Evolutionary conservation across 64 coral and sea anemone genomes (phyloP), one percentile per base, ranked within the genome.

Genomic region (Montipora capricornis): DNA sequence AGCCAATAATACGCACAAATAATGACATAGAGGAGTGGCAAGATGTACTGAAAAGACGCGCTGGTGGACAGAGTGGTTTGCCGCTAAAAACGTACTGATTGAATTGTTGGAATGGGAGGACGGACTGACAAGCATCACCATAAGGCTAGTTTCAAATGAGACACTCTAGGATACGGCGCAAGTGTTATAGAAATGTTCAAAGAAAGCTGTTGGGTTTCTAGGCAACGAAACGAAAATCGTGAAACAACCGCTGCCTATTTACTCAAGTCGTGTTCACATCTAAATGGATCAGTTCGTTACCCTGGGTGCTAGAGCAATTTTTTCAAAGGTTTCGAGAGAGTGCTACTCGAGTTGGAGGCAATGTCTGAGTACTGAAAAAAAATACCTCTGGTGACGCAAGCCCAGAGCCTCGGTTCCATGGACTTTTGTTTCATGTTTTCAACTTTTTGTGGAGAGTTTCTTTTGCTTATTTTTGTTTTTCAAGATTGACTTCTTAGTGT

Each of bases 21-120:
- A 74, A 87, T 20, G 84, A 87, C 47, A 29, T 87, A 50, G 47
- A 51, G 49, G 77, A 13, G 12, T 68, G 12, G 17, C 64, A 68
- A 12, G 4, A 68, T 68, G 64, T 13, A 14, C 64, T 68, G 12
- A 68, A 68, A 12, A 14, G 64, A 14, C 17, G 16, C 12, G 64
- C 64, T 68, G 17, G 64, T 68, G 64, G 64, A 68, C 64, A 16
- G 64, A 68, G 64, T 68, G 64, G 64, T n/a, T 68, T 68, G 64
- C 64, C 64, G 17, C 64, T 68, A 1, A 12, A 68, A 12, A 68
- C 17, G 20, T 68, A 68, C 64, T 68, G 12, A 68, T 68, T 68
- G 64, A 68, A 68, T 13, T 68, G 64, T n/a, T 68, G 64, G 64
- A 68, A n/a, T 12, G 17, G 17, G 17, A n/a, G 17, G 64, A 1